Conservation (phyloP, 2,113 vertebrate genomes). For the Sapayoa aenigma region DNA sequence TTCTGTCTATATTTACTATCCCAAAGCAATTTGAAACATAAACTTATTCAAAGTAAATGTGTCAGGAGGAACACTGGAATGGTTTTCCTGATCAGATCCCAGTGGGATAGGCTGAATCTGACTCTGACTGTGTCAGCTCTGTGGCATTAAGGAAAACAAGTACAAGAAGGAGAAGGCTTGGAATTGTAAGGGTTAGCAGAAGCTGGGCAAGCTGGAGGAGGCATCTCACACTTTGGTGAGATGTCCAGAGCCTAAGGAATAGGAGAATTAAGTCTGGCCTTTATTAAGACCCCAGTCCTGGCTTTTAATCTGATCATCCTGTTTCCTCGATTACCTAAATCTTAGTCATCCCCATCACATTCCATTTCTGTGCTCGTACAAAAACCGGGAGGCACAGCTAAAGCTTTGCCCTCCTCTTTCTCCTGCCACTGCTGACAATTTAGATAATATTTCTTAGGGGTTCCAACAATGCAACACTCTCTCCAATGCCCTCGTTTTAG, state of each 20-base stretch:
- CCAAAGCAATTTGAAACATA: slow-evolving; percentile 33
- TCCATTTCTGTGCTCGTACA: background rate
- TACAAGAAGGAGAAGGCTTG: background rate
- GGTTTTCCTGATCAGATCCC: slow-evolving; percentile 7
- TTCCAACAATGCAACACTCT: background rate
- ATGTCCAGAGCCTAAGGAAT: background rate
- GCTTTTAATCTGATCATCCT: background rate
- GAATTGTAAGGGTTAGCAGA: background rate
- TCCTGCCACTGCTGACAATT: background rate
- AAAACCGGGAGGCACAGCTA: background rate
- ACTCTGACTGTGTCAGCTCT: background rate
- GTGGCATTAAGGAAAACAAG: background rate
- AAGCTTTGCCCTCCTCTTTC: background rate
- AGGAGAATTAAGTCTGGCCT: background rate
- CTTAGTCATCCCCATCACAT: background rate
- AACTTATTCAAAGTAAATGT: slow-evolving; percentile 27
- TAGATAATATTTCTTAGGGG: background rate
- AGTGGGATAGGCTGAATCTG: background rate
- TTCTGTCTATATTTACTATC: slow-evolving; percentile 25
- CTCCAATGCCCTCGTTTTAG: background rate
- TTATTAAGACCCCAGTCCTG: background rate
- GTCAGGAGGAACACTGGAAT: slow-evolving; percentile 41
- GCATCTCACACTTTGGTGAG: background rate
- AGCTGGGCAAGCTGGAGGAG: background rate
- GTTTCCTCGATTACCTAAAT: background rate